Evolutionary conservation across 1,140 invertebrate genomes (phyloP), one percentile per base, ranked within the genome.

Genomic region (Drosophila quadrilineata): DNA sequence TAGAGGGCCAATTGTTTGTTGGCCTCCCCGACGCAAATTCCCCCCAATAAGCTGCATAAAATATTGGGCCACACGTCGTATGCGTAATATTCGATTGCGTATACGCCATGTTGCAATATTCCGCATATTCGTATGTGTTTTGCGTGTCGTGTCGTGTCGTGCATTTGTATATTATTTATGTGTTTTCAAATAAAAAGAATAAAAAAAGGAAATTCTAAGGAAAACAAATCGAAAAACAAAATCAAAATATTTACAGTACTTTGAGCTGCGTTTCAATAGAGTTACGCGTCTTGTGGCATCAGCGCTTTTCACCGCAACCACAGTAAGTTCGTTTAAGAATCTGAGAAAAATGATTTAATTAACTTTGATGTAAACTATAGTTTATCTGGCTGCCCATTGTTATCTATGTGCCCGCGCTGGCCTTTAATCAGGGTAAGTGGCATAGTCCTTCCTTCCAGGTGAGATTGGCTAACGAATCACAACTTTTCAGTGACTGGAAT

Each of bases 321-420:
- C 94, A 82, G 94, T 95, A 89, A 93, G 93, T 82, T 33, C 12
- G n/a, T n/a, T n/a, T n/a, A n/a, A 35, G 29, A 6, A 26, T 6
- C 10, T 14, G 14, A 9, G 19, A 91, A 57, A 31, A 9, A n/a
- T 6, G n/a, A n/a, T n/a, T n/a, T n/a, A n/a, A n/a, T n/a, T n/a
- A n/a, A n/a, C n/a, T n/a, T n/a, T n/a, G n/a, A 29, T 24, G n/a
- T 36, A 59, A 17, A 22, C 16, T 52, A 28, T 89, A 97, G 95
- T 91, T 95, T 40, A 91, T 96, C 43, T 98, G 96, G 92, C 94
- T 98, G 90, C 95, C 96, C 2, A 94, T 98, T 62, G 96, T 97
- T 1, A 94, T 98, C 38, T 98, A 96, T 89, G 96, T 97, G 0
- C 97, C 97, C 52, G 96, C 96, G 0, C 91, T 98, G 85, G 96